Base-by-base conservation (phyloP, 1,140 invertebrate species). In the Meloidogyne floridensis region DNA sequence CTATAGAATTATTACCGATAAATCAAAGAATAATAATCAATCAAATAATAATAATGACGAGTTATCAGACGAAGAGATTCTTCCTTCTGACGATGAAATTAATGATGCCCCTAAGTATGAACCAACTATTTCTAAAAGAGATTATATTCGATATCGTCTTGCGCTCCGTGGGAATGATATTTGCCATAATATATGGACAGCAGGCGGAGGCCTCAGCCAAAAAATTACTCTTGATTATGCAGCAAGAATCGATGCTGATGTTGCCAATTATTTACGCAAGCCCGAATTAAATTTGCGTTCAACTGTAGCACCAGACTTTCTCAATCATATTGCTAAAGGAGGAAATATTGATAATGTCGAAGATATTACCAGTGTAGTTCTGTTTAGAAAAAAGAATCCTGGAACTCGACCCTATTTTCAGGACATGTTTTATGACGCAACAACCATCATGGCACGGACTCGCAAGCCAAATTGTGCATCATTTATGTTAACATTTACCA, bases 141-240 rank as follows among this genome's bases (percentile, higher is more conserved):
- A 76, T 15, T 76, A 76, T 54, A 47, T 76, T 2, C 75, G 75
- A 9, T 76, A 56, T 54, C 75, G 75, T 13, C 20, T 76, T 56
- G 75, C 75, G 2, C 5, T 76, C 8, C 3, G 51, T 2, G 1
- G 8, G 6, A 43, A 7, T n/a, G 47, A 56, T 0, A 2, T 0
- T 15, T 10, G 1, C 2, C 75, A 76, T 7, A 11, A 76, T 47
- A 75, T 53, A 6, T 76, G 53, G 75, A 10, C 2, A 15, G 75
- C 47, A 10, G 75, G 20, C 0, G 75, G 75, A 32, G 74, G 74
- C 13, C 47, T 76, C 1, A 43, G 43, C 9, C 75, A 76, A 76
- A 76, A 76, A 53, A 6, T 54, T 0, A 7, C n/a, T 6, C 42
- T 76, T 20, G 75, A 76, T 76, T 54, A 76, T 53, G 43, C 75